These are phyloP conservation scores for Bradysia coprophila DNA, from an alignment of 1,140 invertebrate genomes.

Conservation along the genomic window DNA sequence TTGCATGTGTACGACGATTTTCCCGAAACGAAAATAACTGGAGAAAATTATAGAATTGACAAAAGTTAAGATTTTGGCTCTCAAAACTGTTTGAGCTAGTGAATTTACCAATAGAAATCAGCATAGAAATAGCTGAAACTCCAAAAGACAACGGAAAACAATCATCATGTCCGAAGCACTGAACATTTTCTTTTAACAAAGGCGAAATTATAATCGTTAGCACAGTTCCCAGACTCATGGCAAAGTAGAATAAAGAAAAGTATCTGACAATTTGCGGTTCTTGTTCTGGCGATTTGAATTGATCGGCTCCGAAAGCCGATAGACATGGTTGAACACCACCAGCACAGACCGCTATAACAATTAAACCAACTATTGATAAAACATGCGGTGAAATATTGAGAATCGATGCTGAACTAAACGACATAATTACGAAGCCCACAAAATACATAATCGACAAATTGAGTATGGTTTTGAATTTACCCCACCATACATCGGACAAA, in stretches of 20 bases:
- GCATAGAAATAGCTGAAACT: slow-evolving; percentile 55
- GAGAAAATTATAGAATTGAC: background rate
- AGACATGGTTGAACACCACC: slow-evolving; percentile 77
- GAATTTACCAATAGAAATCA: slow-evolving; percentile 41
- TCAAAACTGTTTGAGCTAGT: too few species aligned
- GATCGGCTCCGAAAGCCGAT: slow-evolving; percentile 66
- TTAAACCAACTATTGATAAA: slow-evolving; percentile 11
- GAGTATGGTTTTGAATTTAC: slow-evolving; percentile 63
- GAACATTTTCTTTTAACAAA: slow-evolving; percentile 41
- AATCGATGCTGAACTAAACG: slow-evolving; percentile 13
- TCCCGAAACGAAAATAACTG: background rate
- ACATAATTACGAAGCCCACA: slow-evolving; percentile 42
- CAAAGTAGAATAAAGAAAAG: slow-evolving; percentile 67
- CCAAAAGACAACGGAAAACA: slow-evolving; percentile 70
- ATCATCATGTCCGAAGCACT: slow-evolving; percentile 42
- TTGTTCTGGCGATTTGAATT: slow-evolving; percentile 41
- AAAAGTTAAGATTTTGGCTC: background rate
- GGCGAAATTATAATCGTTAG: slow-evolving; percentile 62
- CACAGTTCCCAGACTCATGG: slow-evolving; percentile 62
- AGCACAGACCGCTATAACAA: slow-evolving; percentile 47
- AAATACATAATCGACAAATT: slow-evolving; percentile 53
- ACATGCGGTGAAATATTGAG: background rate
- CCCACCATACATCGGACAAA: slow-evolving; percentile 68
- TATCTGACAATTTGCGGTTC: slow-evolving; percentile 41
- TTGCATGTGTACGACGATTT: background rate